These are phyloP conservation scores for Hippocampus barbouri DNA, from an alignment of 2,113 vertebrate genomes.

Conservation along the genomic window DNA sequence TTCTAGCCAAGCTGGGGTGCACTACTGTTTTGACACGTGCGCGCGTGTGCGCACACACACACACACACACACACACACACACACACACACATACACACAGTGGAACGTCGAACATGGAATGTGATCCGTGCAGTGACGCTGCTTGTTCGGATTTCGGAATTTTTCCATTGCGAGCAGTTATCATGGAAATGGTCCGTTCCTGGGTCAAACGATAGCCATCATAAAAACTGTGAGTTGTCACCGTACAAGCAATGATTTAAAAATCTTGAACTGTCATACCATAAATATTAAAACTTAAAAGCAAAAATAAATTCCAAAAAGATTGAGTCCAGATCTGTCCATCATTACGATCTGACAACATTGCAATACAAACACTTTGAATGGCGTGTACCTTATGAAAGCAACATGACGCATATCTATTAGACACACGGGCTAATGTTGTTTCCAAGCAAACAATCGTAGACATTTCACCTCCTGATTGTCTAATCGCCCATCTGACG, in stretches of 20 bases:
- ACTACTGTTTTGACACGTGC: slow-evolving; percentile 13
- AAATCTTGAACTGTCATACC: background rate
- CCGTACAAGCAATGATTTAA: background rate
- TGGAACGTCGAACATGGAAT: background rate
- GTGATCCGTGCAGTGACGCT: background rate
- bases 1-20: slow-evolving; percentile 41
- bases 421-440: slow-evolving; percentile 49
- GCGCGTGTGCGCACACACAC: too few species aligned
- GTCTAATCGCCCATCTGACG: slow-evolving; percentile 66
- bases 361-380: too few species aligned
- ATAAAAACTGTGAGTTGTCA: background rate
- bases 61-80: background rate
- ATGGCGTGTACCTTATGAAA: slow-evolving; percentile 15
- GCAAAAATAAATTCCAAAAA: background rate
- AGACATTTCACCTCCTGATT: slow-evolving; percentile 65
- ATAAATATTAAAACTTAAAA: background rate
- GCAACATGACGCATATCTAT: slow-evolving; percentile 48
- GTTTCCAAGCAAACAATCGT: slow-evolving; percentile 53
- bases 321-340: too few species aligned
- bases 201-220: background rate
- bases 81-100: background rate
- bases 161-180: background rate
- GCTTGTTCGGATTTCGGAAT: background rate
- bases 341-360: too few species aligned
- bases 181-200: too few species aligned